Conservation (phyloP, 1,140 invertebrate genomes). For the Nixonia krombeini region DNA sequence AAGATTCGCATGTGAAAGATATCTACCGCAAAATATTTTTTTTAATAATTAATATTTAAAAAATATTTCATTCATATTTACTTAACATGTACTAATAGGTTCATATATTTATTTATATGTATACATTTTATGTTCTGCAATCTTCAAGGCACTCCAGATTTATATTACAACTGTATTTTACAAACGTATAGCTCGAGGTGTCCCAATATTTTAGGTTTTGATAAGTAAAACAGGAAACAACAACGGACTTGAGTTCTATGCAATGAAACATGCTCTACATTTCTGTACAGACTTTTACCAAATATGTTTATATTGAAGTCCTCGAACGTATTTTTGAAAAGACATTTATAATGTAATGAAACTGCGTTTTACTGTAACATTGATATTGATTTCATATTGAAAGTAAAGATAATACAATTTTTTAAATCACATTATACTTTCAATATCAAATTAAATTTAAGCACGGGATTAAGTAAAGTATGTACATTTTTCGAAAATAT, state of each 20-base stretch:
- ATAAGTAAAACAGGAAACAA: constrained; percentile 30
- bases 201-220: constrained; percentile 23
- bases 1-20: not conserved
- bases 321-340: no score
- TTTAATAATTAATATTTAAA: constrained; percentile 35
- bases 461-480: no score
- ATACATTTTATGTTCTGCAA: constrained; percentile 59
- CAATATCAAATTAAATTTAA: no score
- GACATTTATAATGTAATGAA: no score
- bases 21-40: constrained; percentile 24
- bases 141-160: constrained; percentile 68
- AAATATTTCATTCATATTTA: constrained; percentile 30
- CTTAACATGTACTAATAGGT: constrained; percentile 22
- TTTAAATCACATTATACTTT: no score
- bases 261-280: constrained; percentile 11
- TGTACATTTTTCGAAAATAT: no score
- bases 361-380: no score
- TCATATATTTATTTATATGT: constrained; percentile 48
- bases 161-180: constrained; percentile 72
- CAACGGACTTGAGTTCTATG: constrained; percentile 9
- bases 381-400: no score
- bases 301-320: no score
- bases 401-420: no score
- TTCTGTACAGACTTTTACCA: no score
- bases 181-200: constrained; percentile 59